These are phyloP conservation scores for Meriones psammophilus DNA, from an alignment of 2,797 vertebrate species.

Conservation along the genomic window DNA sequence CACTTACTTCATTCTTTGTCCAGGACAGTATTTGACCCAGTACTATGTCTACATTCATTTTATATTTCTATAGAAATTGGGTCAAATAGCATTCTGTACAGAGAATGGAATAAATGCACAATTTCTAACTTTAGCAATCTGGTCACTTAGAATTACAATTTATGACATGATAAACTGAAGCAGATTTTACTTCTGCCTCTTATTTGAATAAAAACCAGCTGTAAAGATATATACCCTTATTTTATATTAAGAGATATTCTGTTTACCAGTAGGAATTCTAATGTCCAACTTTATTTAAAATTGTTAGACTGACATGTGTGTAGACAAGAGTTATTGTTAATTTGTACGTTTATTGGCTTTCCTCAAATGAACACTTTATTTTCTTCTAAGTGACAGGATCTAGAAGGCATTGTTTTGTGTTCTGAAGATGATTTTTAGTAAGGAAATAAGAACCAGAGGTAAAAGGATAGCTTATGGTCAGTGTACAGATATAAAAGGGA, in stretches of 20 bases:
- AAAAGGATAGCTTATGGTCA: slow-evolving; percentile 85
- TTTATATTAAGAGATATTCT: slow-evolving; percentile 49
- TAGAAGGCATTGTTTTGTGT: slow-evolving; percentile 79
- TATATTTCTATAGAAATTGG: not conserved
- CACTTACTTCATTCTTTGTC: not conserved
- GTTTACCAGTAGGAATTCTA: slow-evolving; percentile 52
- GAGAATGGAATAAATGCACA: not conserved
- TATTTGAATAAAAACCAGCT: not conserved
- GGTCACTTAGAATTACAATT: slow-evolving; percentile 33
- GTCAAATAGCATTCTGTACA: not conserved
- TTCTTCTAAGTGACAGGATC: slow-evolving; percentile 63
- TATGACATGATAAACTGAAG: slow-evolving; percentile 17
- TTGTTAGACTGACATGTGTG: not conserved
- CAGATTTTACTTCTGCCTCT: slow-evolving; percentile 57
- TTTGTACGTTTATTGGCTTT: not conserved
- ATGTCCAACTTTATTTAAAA: slow-evolving; percentile 49
- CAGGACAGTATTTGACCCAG: not conserved
- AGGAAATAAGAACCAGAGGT: slow-evolving; percentile 85
- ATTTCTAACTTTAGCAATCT: slow-evolving; percentile 3
- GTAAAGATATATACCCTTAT: slow-evolving; percentile 37
- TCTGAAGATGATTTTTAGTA: slow-evolving; percentile 65
- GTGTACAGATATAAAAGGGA: slow-evolving; percentile 88
- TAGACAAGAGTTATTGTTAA: not conserved
- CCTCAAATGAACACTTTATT: slow-evolving; percentile 33
- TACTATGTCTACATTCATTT: not conserved